Conservation (phyloP, 2,113 vertebrate species). For the Ahaetulla prasina region DNA sequence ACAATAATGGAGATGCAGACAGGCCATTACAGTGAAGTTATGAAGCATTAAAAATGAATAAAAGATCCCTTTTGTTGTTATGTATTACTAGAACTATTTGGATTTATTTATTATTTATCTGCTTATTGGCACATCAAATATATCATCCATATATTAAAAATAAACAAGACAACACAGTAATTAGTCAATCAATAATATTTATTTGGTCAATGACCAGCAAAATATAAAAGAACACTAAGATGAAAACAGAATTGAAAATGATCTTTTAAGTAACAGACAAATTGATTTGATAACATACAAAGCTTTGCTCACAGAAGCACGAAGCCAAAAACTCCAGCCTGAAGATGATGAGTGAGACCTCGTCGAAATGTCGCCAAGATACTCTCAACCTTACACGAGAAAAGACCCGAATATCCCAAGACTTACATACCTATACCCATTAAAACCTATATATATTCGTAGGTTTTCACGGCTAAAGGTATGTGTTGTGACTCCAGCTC, state of each 20-base stretch:
- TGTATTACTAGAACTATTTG: background rate
- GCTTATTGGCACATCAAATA: background rate
- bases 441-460: too few relatives aligned
- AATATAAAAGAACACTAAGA: background rate
- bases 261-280: background rate
- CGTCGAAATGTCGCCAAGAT: too few relatives aligned
- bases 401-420: too few relatives aligned
- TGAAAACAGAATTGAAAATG: background rate
- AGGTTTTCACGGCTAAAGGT: too few relatives aligned
- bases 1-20: background rate
- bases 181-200: background rate
- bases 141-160: too few relatives aligned
- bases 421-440: too few relatives aligned
- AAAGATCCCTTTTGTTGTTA: background rate
- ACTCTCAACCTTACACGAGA: too few relatives aligned
- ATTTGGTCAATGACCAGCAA: background rate
- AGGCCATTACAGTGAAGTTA: slow-evolving; percentile 1
- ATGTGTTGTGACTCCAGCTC: too few relatives aligned
- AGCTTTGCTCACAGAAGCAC: too few relatives aligned
- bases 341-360: too few relatives aligned
- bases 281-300: too few relatives aligned
- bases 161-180: background rate
- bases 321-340: too few relatives aligned
- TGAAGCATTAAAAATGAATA: background rate
- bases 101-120: background rate